Evolutionary conservation across 2,888 invertebrate species (phyloP).

Genomic region (Ornithoptera priamus): DNA sequence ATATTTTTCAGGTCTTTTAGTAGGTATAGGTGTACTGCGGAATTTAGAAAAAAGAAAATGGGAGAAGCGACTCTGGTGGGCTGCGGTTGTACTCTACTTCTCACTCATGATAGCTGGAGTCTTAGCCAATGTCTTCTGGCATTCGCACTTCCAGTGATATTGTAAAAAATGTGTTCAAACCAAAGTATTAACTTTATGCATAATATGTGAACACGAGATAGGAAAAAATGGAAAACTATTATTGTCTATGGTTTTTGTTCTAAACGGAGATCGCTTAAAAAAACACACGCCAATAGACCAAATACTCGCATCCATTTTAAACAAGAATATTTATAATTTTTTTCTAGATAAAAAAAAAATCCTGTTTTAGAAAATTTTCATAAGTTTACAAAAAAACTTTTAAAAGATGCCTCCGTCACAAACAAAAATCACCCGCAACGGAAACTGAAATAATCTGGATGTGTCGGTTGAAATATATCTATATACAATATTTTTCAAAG

Average conservation of each 20-base stretch:
- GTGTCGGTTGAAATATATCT: too few relatives aligned
- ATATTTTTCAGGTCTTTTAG: slow-evolving; percentile 82
- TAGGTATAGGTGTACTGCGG: slow-evolving; percentile 91
- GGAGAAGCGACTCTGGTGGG: slow-evolving; percentile 91
- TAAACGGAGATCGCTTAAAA: slow-evolving; percentile 2
- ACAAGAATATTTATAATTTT: background rate
- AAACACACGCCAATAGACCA: slow-evolving; percentile 24
- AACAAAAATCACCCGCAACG: too few relatives aligned
- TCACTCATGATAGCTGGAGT: slow-evolving; percentile 86
- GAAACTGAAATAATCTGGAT: too few relatives aligned
- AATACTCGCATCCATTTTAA: slow-evolving; percentile 6
- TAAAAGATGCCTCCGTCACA: too few relatives aligned
- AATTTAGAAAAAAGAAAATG: slow-evolving; percentile 89
- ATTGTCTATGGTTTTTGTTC: slow-evolving; percentile 6
- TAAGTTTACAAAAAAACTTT: too few relatives aligned
- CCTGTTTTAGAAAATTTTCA: too few relatives aligned
- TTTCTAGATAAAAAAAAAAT: too few relatives aligned
- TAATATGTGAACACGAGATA: slow-evolving; percentile 4
- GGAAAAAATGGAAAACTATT: background rate
- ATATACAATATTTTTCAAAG: too few relatives aligned
- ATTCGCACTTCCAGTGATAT: slow-evolving; percentile 43
- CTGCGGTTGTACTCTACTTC: slow-evolving; percentile 85
- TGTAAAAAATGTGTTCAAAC: slow-evolving; percentile 3
- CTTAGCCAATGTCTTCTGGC: slow-evolving; percentile 85
- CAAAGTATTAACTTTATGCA: slow-evolving; percentile 15